Percentiles rank a stretch among this genome's conserved stretches.
Conservation (phyloP, 2,888 invertebrate species). For the Perizoma affinitatum region DNA sequence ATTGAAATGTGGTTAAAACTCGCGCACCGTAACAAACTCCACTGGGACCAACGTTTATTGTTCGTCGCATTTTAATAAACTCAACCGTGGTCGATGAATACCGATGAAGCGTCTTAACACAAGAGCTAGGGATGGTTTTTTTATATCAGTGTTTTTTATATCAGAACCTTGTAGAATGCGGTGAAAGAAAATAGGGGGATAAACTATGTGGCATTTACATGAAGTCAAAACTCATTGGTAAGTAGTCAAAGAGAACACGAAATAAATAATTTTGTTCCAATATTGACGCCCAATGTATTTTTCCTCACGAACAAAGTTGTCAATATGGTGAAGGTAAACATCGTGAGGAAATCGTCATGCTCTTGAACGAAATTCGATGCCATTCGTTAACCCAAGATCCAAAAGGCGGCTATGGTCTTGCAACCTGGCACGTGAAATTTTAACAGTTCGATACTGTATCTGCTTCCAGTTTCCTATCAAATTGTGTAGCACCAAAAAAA, state of each 20-base stretch:
- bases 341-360: too few species aligned
- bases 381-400: neutral
- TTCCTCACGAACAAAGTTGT: too few species aligned
- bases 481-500: neutral
- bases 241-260: too few species aligned
- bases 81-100: constrained; percentile 67
- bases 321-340: too few species aligned
- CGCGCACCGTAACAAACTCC: constrained; percentile 65
- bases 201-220: too few species aligned
- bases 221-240: too few species aligned
- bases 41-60: constrained; percentile 69
- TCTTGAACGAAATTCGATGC: too few species aligned
- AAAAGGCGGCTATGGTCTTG: too few species aligned
- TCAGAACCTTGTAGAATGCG: neutral
- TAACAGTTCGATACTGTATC: neutral
- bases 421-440: too few species aligned
- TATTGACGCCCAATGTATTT: too few species aligned
- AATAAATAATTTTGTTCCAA: too few species aligned
- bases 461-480: neutral
- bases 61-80: constrained; percentile 80
- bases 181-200: too few species aligned
- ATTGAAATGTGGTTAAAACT: constrained; percentile 74
- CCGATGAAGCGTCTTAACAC: constrained; percentile 58
- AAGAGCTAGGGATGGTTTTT: constrained; percentile 4
- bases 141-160: constrained; percentile 8